Evolutionary conservation across 2,888 invertebrate species (phyloP).

Genomic region (Trichacis sp.): DNA sequence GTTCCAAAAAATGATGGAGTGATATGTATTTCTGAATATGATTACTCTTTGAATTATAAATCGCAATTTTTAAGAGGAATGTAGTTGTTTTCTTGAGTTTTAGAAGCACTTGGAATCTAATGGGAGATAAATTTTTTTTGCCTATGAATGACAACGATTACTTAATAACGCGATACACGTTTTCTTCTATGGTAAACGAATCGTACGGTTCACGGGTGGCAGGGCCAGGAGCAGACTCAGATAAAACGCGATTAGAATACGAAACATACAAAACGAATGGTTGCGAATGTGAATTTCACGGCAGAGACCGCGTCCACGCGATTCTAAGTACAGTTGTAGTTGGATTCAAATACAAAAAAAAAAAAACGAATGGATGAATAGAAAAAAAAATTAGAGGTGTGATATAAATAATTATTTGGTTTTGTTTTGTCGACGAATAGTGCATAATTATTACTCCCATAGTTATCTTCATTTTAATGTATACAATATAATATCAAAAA

Average conservation of each 20-base stretch:
- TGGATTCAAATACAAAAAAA: not conserved
- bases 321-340: not conserved
- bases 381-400: too few species aligned
- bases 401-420: too few species aligned
- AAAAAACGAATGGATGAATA: slow-evolving; percentile 16
- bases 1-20: too few species aligned
- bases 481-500: too few species aligned
- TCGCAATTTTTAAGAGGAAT: too few species aligned
- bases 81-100: too few species aligned
- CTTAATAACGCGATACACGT: slow-evolving; percentile 17
- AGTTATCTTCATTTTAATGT: too few species aligned
- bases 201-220: slow-evolving; percentile 1
- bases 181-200: slow-evolving; percentile 1
- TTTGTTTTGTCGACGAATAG: too few species aligned
- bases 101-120: too few species aligned
- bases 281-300: not conserved
- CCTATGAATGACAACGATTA: slow-evolving; percentile 12
- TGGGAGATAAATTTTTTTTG: slow-evolving; percentile 7
- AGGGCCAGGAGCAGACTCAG: not conserved
- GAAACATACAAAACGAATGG: not conserved
- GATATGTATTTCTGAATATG: too few species aligned
- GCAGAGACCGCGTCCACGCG: not conserved
- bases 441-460: too few species aligned
- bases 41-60: too few species aligned
- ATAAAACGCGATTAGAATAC: slow-evolving; percentile 6